phyloP scores from a whole-genome alignment of 2,888 invertebrate species.

The Isoperla grammatica region DNA sequence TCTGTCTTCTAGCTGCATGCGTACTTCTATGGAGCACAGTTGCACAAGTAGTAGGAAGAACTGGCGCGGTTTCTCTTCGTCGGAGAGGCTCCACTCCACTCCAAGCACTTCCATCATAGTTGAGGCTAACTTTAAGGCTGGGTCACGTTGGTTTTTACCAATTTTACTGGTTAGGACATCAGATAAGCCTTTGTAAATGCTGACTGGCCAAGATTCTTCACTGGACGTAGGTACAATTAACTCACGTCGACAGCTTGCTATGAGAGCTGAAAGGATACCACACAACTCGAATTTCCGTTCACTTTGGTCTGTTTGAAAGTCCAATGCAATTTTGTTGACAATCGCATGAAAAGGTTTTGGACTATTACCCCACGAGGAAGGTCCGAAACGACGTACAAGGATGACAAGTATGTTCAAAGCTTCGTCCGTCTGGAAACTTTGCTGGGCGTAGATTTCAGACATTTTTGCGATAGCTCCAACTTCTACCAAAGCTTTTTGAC shows the following conservation, averaged over 20 bases:
- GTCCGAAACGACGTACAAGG: conserved; percentile 65
- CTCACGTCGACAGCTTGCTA: conserved; percentile 66
- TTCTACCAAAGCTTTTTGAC: conserved; percentile 71
- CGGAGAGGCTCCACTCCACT: conserved; percentile 75
- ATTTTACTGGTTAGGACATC: conserved; percentile 84
- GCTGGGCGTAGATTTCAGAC: conserved; percentile 80
- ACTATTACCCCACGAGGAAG: conserved; percentile 69
- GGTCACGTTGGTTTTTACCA: conserved; percentile 82
- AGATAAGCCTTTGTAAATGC: conserved; percentile 72
- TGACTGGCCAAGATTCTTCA: conserved; percentile 75
- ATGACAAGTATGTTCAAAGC: conserved; percentile 75
- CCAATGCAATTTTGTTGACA: conserved; percentile 74
- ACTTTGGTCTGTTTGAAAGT: conserved; percentile 83
- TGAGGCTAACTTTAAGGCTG: conserved; percentile 77
- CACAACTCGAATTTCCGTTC: conserved; percentile 87
- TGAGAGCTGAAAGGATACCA: conserved; percentile 65
- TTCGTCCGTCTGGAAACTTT: conserved; percentile 85
- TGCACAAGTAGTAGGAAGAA: conserved; percentile 78
- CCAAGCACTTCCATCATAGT: conserved; percentile 75
- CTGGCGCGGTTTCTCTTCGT: conserved; percentile 71
- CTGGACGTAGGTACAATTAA: conserved; percentile 57
- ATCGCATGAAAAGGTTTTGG: conserved; percentile 75
- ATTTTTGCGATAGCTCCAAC: conserved; percentile 74
- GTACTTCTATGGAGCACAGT: conserved; percentile 84
- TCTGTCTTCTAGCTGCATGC: conserved; percentile 89